A percentile compares a stretch with the other conserved stretches of the same genome.
Conservation (phyloP, 2,888 invertebrate species). For the Hypena proboscidalis region DNA sequence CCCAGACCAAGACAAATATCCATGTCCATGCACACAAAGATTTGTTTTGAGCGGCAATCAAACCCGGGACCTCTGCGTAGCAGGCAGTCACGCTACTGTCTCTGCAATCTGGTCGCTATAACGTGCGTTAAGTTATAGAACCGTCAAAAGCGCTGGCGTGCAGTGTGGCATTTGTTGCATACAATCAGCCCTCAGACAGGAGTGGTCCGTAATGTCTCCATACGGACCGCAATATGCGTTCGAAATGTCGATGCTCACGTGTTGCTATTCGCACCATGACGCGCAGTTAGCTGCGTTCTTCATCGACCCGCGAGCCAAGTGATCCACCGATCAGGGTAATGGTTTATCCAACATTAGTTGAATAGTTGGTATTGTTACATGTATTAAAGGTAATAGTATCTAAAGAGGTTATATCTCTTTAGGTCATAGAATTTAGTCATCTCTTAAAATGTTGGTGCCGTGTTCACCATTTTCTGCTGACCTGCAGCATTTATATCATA, state of each 20-base stretch:
- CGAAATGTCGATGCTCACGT: constrained; percentile 86
- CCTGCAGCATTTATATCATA: background rate
- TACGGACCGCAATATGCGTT: constrained; percentile 86
- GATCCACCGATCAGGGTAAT: constrained; percentile 82
- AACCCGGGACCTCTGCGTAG: no score
- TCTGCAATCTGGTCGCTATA: constrained; percentile 5
- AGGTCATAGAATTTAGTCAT: background rate
- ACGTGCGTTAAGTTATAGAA: constrained; percentile 18
- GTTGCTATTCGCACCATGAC: constrained; percentile 79
- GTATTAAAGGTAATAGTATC: constrained; percentile 2
- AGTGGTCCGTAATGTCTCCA: constrained; percentile 74
- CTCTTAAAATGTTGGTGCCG: background rate
- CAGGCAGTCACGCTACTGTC: no score
- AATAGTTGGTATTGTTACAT: constrained; percentile 12
- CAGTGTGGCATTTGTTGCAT: constrained; percentile 40
- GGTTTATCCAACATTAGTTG: constrained; percentile 21
- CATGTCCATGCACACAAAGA: no score
- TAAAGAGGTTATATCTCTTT: background rate
- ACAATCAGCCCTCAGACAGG: constrained; percentile 77
- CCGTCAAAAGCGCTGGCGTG: constrained; percentile 33
- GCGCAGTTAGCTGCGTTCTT: constrained; percentile 84
- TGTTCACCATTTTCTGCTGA: no score
- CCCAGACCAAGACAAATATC: no score
- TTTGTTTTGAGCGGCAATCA: no score
- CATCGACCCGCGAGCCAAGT: constrained; percentile 86